These are phyloP conservation scores for Colaptes auratus DNA, from an alignment of 2,113 vertebrate species.

Conservation along the genomic window DNA sequence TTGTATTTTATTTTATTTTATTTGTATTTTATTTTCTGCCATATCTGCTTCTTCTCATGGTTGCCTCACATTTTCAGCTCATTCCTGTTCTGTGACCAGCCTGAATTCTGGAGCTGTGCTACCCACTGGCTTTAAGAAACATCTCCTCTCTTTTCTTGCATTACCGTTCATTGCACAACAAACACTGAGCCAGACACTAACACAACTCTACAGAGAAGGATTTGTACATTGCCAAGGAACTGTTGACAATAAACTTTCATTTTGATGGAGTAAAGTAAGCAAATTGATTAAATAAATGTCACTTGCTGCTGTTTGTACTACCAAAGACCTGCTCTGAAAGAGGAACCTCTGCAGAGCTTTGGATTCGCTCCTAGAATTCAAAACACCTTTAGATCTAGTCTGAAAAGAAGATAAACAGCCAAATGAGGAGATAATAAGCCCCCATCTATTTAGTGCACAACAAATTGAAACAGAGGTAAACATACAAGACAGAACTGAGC, in stretches of 20 bases:
- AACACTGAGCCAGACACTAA: neutral
- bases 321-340: neutral
- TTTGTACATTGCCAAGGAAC: neutral
- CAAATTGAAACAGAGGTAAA: neutral
- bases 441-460: neutral
- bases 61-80: neutral
- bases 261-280: neutral
- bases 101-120: neutral
- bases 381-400: neutral
- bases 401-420: neutral
- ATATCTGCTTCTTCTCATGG: neutral
- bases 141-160: neutral
- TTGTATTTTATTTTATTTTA: too few species aligned
- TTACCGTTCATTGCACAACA: fast-evolving
- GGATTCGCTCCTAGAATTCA: neutral
- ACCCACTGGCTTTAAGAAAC: neutral
- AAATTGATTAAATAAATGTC: neutral
- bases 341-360: neutral
- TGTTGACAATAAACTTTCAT: neutral
- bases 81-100: neutral
- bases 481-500: neutral
- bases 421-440: neutral
- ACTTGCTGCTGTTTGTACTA: neutral
- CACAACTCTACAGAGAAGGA: neutral
- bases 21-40: neutral